Evolutionary conservation across 2,113 vertebrate genomes (phyloP), one percentile per base, ranked within the genome.

Genomic region (Balaenoptera acutorostrata): DNA sequence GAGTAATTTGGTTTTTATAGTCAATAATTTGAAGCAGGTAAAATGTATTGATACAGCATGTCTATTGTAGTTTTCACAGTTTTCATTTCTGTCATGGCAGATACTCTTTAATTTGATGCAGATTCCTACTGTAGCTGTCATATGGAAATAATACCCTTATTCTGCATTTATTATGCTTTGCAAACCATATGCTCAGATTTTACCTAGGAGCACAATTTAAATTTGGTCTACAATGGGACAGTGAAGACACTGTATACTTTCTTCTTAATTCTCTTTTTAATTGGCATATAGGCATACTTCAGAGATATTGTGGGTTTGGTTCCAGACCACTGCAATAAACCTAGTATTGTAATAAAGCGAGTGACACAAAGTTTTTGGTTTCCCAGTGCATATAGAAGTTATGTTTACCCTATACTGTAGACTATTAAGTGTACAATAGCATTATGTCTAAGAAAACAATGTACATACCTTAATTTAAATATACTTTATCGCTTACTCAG

Each of bases 121-220:
- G 98, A 96, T 90, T 97, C 97, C 97, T 97, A 64, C 86, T 96
- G 1, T 27, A 75, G 87, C 63, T 78, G 64, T 98, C 98, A 98
- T 97, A 91, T 98, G 98, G 98, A 98, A 98, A 95, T 80, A 97
- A 98, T 98, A 88, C 46, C 55, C n/a, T 94, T 94, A 68, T 97
- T 98, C 97, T 97, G 77, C 96, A 96, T 97, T 98, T 96, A 97
- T 96, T 95, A 17, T 97, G 97, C 95, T 96, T 95, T 97, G 87
- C 49, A 93, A 97, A 72, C 97, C 94, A 95, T 97, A 98, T 97
- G 97, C 97, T 98, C 96, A 92, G 52, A 94, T 94, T 97, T 98
- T 97, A 91, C 96, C 96, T 98, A 57, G 93, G 96, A 97, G 82
- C 80, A 89, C 81, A 93, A 20, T 94, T 98, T 97, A 95, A 77